These are phyloP conservation scores for Eilema depressum DNA, from an alignment of 2,888 invertebrate genomes.

Conservation along the genomic window DNA sequence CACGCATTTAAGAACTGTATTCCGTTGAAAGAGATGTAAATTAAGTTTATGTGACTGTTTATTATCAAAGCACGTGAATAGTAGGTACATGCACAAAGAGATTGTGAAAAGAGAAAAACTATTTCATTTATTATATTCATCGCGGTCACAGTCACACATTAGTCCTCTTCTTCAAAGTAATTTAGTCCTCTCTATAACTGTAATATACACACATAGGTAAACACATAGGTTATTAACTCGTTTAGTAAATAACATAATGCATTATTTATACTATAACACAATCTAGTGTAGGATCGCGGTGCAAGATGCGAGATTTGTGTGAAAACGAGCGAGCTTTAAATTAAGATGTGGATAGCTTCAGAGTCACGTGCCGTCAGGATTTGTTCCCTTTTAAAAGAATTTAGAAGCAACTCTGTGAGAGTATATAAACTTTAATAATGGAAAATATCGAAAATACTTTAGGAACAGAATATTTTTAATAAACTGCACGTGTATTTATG, in stretches of 20 bases:
- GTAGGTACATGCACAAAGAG: neutral
- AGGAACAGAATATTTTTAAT: neutral
- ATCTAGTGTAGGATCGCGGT: constrained; percentile 30
- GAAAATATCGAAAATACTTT: neutral
- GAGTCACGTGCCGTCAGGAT: constrained; percentile 22
- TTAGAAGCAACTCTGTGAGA: neutral
- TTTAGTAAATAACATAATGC: constrained; percentile 8
- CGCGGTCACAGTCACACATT: too few species aligned
- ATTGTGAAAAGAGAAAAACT: neutral
- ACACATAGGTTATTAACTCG: constrained; percentile 22
- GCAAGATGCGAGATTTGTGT: constrained; percentile 15
- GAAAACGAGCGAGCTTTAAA: constrained; percentile 23
- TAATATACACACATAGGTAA: too few species aligned
- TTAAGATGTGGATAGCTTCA: constrained; percentile 20
- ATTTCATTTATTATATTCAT: too few species aligned
- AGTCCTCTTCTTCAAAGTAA: too few species aligned
- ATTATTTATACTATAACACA: constrained; percentile 32
- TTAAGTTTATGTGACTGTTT: constrained; percentile 1
- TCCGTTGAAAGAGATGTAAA: neutral
- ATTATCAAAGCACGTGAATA: neutral
- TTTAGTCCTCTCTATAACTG: too few species aligned
- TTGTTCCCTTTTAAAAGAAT: neutral
- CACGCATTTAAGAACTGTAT: neutral
- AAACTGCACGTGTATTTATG: neutral
- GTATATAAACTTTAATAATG: neutral